A percentile compares a stretch with the other conserved stretches of the same genome.
phyloP scores from a whole-genome alignment of 1,140 invertebrate species.

The Oryctes rhinoceros region DNA sequence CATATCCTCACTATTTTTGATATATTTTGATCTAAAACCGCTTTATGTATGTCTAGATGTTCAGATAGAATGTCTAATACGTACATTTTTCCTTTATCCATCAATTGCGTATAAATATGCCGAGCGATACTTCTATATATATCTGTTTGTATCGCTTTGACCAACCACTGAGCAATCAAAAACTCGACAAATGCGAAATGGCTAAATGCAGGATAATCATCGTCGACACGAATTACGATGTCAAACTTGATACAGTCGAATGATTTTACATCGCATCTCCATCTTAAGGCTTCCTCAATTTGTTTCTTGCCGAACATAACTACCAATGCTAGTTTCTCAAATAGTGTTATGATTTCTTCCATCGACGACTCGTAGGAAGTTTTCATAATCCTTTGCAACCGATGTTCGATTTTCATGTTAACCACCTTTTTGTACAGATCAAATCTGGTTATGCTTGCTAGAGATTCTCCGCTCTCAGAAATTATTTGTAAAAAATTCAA shows the following conservation, averaged over 20 bases:
- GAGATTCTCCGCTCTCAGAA: neutral
- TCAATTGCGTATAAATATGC: neutral
- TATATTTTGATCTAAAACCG: neutral
- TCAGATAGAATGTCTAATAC: neutral
- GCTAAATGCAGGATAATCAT: neutral
- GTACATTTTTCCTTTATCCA: neutral
- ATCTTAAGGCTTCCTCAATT: neutral
- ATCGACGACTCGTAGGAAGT: neutral
- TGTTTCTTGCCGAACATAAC: neutral
- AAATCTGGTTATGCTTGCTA: neutral
- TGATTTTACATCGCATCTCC: neutral
- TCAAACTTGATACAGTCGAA: neutral
- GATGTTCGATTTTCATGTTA: neutral
- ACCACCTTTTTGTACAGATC: neutral
- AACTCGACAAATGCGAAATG: neutral
- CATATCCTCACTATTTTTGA: neutral
- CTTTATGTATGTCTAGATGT: neutral
- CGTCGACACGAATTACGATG: neutral
- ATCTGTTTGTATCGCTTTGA: neutral
- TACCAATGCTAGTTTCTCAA: neutral
- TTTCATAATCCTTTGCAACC: neutral
- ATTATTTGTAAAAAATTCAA: neutral
- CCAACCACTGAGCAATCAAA: neutral
- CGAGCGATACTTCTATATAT: neutral
- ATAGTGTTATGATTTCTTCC: neutral